These are phyloP conservation scores for Drosophila mojavensis DNA, from an alignment of 1,140 invertebrate genomes.

Conservation along the genomic window DNA sequence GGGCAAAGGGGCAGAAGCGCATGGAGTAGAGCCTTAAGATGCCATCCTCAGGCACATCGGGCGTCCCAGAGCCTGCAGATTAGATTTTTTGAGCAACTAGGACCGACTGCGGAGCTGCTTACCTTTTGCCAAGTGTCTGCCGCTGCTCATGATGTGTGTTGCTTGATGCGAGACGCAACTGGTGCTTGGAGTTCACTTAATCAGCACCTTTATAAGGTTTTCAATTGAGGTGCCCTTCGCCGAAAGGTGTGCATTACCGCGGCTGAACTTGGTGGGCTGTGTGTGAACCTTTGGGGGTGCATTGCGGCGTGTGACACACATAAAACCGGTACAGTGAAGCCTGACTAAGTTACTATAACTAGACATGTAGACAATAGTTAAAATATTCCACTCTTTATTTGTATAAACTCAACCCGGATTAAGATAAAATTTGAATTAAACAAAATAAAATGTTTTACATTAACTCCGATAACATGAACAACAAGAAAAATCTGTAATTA, in stretches of 20 bases:
- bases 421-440: too few species aligned
- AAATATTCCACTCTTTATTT: too few species aligned
- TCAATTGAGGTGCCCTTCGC: constrained; percentile 46
- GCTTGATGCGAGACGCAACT: constrained; percentile 47
- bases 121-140: constrained; percentile 75
- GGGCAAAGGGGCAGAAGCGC: constrained; percentile 95
- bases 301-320: background rate
- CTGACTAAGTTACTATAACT: background rate
- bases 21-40: constrained; percentile 93
- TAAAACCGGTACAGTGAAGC: background rate
- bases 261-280: constrained; percentile 57
- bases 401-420: too few species aligned
- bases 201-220: constrained; percentile 49
- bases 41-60: constrained; percentile 86
- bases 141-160: constrained; percentile 65
- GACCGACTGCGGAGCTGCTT: background rate
- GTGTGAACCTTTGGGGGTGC: constrained; percentile 13
- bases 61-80: constrained; percentile 86
- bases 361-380: too few species aligned
- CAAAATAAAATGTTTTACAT: too few species aligned
- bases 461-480: background rate
- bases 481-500: background rate
- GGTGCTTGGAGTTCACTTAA: constrained; percentile 20
- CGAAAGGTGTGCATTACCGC: constrained; percentile 40
- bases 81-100: background rate